Evolutionary conservation across 1,140 invertebrate genomes (phyloP).

Genomic region (Eriocheir sinensis): DNA sequence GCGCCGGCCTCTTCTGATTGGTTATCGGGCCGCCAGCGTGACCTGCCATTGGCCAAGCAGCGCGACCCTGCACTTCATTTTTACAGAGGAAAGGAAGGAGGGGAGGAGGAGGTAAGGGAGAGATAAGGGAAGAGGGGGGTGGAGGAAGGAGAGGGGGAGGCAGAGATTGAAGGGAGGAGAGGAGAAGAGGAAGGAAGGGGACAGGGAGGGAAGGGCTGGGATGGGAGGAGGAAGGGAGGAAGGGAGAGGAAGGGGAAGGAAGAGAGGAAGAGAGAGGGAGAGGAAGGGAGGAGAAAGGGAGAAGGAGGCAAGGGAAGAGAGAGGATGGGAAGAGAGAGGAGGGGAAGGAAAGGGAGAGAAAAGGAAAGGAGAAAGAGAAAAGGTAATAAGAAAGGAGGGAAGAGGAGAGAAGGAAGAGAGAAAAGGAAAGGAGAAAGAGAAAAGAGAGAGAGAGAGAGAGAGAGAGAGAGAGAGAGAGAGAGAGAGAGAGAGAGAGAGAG

Average conservation of each 20-base stretch:
- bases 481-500: slow-evolving; percentile 10
- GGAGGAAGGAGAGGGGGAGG: neutral
- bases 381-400: neutral
- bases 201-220: neutral
- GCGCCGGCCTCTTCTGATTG: slow-evolving; percentile 18
- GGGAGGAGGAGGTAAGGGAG: neutral
- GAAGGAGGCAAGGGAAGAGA: slow-evolving; percentile 60
- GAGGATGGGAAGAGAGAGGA: neutral
- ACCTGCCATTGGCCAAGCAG: too few species aligned
- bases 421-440: neutral
- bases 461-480: neutral
- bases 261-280: slow-evolving; percentile 12
- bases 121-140: neutral
- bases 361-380: neutral
- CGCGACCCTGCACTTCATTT: too few species aligned
- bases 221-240: slow-evolving; percentile 48
- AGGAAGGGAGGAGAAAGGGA: slow-evolving; percentile 43
- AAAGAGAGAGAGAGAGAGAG: neutral
- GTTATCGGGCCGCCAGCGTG: neutral
- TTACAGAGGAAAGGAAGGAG: neutral
- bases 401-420: neutral
- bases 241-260: slow-evolving; percentile 69
- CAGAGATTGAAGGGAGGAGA: neutral
- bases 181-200: slow-evolving; percentile 4
- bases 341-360: neutral